Evolutionary conservation across 2,113 vertebrate species (phyloP).

Genomic region (Anolis sagrei): DNA sequence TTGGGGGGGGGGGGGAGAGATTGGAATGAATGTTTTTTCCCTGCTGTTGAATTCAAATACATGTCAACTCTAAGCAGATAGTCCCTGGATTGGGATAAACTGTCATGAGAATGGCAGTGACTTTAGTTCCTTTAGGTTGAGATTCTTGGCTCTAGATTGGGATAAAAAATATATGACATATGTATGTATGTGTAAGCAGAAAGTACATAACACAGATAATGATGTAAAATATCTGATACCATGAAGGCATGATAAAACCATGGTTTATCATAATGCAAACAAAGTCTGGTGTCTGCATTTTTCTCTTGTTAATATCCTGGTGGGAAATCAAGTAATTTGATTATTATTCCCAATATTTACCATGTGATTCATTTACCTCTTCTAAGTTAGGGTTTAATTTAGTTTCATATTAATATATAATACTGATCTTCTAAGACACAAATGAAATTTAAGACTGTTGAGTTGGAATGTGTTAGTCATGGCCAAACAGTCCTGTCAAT

Average conservation of each 20-base stretch:
- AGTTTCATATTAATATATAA: neutral
- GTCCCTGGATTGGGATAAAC: neutral
- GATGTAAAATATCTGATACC: neutral
- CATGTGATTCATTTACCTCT: neutral
- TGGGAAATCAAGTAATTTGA: neutral
- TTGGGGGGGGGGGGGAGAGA: too few species aligned
- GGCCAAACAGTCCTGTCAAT: neutral
- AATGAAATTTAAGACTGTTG: neutral
- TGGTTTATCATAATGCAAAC: neutral
- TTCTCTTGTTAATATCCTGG: too few species aligned
- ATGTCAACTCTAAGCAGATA: conserved; percentile 23
- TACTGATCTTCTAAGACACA: neutral
- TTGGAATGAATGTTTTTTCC: conserved; percentile 41
- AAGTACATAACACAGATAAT: neutral
- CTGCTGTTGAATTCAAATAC: conserved; percentile 33
- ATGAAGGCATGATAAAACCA: neutral
- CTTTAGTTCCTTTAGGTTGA: neutral
- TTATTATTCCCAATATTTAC: neutral
- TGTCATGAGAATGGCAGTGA: neutral
- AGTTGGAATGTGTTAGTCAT: neutral
- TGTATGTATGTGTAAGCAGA: too few species aligned
- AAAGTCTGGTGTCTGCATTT: too few species aligned
- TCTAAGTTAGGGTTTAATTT: neutral
- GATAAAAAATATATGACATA: too few species aligned
- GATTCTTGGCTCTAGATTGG: too few species aligned